Conservation (phyloP, 2,888 invertebrate genomes). For the Mimumesa dahlbomi region DNA sequence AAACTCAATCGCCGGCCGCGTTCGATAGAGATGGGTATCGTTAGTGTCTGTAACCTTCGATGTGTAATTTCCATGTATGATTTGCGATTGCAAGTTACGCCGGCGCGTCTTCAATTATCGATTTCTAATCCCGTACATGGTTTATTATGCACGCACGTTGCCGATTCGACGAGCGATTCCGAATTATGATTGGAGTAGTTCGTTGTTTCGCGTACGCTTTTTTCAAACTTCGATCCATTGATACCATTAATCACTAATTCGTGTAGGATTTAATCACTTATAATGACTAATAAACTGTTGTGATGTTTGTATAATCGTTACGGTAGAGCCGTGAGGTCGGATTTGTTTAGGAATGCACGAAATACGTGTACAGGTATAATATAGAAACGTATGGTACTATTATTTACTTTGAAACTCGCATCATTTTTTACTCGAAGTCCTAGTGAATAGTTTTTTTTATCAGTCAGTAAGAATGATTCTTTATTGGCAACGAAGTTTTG, state of each 20-base stretch:
- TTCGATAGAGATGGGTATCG: no score
- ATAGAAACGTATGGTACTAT: constrained; percentile 9
- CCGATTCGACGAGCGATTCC: constrained; percentile 6
- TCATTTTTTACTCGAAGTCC: neutral
- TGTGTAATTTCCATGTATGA: no score
- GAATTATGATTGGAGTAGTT: constrained; percentile 20
- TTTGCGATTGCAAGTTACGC: no score
- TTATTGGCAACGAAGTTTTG: no score
- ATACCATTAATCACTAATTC: constrained; percentile 40
- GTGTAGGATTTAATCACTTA: constrained; percentile 45
- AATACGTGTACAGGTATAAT: constrained; percentile 17
- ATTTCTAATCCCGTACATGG: constrained; percentile 1
- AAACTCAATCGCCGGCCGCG: no score
- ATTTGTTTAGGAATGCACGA: constrained; percentile 29
- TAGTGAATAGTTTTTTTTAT: no score
- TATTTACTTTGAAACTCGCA: neutral
- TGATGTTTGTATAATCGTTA: constrained; percentile 53
- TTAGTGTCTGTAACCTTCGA: no score
- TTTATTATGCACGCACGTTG: constrained; percentile 35
- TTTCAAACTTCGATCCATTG: constrained; percentile 35
- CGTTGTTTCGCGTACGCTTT: constrained; percentile 38
- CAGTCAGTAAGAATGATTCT: no score
- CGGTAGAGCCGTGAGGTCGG: constrained; percentile 26
- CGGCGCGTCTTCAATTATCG: no score
- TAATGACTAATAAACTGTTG: constrained; percentile 38